A percentile compares a stretch with the other conserved stretches of the same genome.
Evolutionary conservation across 2,888 invertebrate species (phyloP).

Genomic region (Mystacides longicornis): DNA sequence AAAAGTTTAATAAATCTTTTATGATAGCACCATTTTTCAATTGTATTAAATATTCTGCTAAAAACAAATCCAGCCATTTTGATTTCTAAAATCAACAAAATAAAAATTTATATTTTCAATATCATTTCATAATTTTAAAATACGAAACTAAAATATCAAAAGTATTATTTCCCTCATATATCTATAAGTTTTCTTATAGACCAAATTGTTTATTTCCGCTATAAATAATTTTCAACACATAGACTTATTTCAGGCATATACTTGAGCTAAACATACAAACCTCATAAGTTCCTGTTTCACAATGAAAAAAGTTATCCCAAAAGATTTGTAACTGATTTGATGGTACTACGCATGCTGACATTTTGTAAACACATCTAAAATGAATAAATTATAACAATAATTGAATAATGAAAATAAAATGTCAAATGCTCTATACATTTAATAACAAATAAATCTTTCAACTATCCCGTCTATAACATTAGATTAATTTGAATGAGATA

Average conservation of each 20-base stretch:
- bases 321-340: slow-evolving; percentile 39
- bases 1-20: slow-evolving; percentile 52
- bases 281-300: slow-evolving; percentile 56
- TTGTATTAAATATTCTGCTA: slow-evolving; percentile 54
- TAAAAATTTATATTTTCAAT: neutral
- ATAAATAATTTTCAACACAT: neutral
- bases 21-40: slow-evolving; percentile 50
- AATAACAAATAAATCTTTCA: too few relatives aligned
- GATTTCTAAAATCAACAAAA: slow-evolving; percentile 46
- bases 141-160: too few relatives aligned
- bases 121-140: neutral
- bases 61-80: slow-evolving; percentile 57
- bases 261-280: slow-evolving; percentile 36
- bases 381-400: too few relatives aligned
- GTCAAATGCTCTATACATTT: too few relatives aligned
- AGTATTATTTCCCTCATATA: too few relatives aligned
- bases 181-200: too few relatives aligned
- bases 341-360: slow-evolving; percentile 30
- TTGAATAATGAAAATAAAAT: too few relatives aligned
- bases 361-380: slow-evolving; percentile 4
- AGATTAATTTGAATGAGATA: too few relatives aligned
- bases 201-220: too few relatives aligned
- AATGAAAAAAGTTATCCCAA: slow-evolving; percentile 57
- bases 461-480: too few relatives aligned
- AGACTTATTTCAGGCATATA: too few relatives aligned